These are phyloP conservation scores for Vireo altiloquus DNA, from an alignment of 2,113 vertebrate genomes.

Conservation along the genomic window DNA sequence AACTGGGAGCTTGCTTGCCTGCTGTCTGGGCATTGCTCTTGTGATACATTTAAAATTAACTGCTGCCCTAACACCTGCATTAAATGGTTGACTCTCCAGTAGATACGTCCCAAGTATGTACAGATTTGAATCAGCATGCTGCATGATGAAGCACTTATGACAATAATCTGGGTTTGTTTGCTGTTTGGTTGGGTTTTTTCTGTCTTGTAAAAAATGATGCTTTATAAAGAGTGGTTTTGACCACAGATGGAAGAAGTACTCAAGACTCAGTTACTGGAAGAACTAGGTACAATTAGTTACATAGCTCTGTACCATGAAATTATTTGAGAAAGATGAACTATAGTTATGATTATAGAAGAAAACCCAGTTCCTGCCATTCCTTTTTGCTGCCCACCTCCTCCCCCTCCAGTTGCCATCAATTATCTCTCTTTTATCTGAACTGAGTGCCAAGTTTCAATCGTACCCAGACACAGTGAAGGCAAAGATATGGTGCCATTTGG, in stretches of 20 bases:
- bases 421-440: neutral
- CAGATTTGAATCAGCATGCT: neutral
- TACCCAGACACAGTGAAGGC: neutral
- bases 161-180: neutral
- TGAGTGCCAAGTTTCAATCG: neutral
- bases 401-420: neutral
- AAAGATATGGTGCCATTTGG: conserved; percentile 36
- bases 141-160: neutral
- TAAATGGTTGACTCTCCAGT: accelerated
- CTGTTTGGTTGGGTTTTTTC: neutral
- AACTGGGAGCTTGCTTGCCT: neutral
- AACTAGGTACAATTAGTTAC: neutral
- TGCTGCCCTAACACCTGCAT: neutral
- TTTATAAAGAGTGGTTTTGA: neutral
- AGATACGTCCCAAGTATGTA: neutral
- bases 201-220: neutral
- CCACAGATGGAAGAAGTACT: neutral
- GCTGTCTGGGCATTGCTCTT: neutral
- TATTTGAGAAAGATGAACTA: neutral
- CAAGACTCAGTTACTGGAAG: neutral
- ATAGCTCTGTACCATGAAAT: neutral
- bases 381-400: neutral
- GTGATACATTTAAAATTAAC: neutral
- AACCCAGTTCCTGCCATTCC: neutral
- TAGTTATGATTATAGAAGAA: neutral